Percentiles rank a stretch among this genome's conserved stretches.
phyloP scores from a whole-genome alignment of 2,888 invertebrate genomes.

The Cerceris rybyensis region DNA sequence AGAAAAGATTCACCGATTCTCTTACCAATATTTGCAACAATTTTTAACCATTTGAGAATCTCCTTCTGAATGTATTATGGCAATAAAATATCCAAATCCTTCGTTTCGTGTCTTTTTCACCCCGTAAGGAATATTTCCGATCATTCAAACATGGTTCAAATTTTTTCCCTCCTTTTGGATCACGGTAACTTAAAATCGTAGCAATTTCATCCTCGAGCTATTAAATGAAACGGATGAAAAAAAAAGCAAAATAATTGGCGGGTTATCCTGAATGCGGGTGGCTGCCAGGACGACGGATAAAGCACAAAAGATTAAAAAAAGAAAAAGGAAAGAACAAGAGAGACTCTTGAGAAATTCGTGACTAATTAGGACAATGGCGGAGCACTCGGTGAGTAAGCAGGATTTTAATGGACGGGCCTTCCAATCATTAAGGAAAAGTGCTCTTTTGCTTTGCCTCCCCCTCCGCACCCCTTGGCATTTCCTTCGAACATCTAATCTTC shows the following conservation, averaged over 20 bases:
- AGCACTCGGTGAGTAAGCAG: constrained; percentile 62
- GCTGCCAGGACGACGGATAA: constrained; percentile 14
- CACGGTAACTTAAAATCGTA: constrained; percentile 44
- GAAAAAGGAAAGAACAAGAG: constrained; percentile 40
- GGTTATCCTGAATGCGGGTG: constrained; percentile 25
- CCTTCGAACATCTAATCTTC: constrained; percentile 49
- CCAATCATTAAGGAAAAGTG: constrained; percentile 62
- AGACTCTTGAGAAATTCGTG: constrained; percentile 66
- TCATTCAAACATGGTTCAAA: neutral
- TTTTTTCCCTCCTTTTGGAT: constrained; percentile 31
- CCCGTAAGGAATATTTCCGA: neutral
- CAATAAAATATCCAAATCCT: too few relatives aligned
- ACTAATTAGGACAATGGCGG: constrained; percentile 72
- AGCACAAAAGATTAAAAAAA: constrained; percentile 38
- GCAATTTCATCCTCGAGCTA: constrained; percentile 17
- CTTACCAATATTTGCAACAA: neutral
- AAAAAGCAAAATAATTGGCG: constrained; percentile 43
- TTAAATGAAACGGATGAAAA: constrained; percentile 31
- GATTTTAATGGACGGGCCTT: constrained; percentile 65
- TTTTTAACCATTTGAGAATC: neutral
- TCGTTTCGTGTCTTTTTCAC: too few relatives aligned
- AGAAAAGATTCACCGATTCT: too few relatives aligned
- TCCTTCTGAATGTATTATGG: too few relatives aligned
- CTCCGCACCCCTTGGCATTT: neutral
- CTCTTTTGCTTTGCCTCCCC: constrained; percentile 45